Percentiles rank a stretch among this genome's conserved stretches.
Evolutionary conservation across 2,113 vertebrate species (phyloP).

Genomic region (Paraplagusia blochii): DNA sequence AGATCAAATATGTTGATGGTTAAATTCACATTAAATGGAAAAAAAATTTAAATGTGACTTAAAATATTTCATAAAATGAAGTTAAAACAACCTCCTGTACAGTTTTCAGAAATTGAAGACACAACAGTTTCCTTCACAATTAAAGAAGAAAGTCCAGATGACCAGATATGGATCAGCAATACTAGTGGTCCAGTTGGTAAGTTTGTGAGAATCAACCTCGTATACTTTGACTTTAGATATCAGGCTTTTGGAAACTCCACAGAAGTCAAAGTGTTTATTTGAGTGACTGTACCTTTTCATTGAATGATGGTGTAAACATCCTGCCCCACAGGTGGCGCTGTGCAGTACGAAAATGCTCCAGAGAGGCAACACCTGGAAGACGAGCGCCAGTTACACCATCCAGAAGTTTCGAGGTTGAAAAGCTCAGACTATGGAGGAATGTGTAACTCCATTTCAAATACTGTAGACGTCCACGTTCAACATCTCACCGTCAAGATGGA

Average conservation of each 20-base stretch:
- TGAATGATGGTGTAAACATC: not conserved
- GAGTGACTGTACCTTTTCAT: too few relatives aligned
- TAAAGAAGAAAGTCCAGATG: slow-evolving; percentile 71
- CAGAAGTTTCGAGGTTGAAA: slow-evolving; percentile 35
- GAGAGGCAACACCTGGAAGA: slow-evolving; percentile 39
- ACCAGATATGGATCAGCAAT: slow-evolving; percentile 61
- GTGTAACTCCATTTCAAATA: slow-evolving; percentile 26
- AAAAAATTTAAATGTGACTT: too few relatives aligned
- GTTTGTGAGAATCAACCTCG: not conserved
- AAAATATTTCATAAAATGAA: not conserved
- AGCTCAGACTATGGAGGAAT: slow-evolving; percentile 29
- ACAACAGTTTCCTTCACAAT: slow-evolving; percentile 52
- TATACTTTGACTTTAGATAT: too few relatives aligned
- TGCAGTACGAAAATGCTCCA: slow-evolving; percentile 21
- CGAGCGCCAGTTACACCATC: slow-evolving; percentile 12
- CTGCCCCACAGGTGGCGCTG: slow-evolving; percentile 31
- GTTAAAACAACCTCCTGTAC: not conserved
- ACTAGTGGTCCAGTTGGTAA: slow-evolving; percentile 30
- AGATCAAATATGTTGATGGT: too few relatives aligned
- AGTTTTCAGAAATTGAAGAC: slow-evolving; percentile 61
- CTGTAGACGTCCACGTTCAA: slow-evolving; percentile 28
- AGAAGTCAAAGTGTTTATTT: too few relatives aligned
- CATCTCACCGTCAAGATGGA: slow-evolving; percentile 63
- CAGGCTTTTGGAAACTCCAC: too few relatives aligned
- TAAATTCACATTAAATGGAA: too few relatives aligned